phyloP scores from a whole-genome alignment of 2,113 vertebrate genomes.

The Leucopternis melanops region DNA sequence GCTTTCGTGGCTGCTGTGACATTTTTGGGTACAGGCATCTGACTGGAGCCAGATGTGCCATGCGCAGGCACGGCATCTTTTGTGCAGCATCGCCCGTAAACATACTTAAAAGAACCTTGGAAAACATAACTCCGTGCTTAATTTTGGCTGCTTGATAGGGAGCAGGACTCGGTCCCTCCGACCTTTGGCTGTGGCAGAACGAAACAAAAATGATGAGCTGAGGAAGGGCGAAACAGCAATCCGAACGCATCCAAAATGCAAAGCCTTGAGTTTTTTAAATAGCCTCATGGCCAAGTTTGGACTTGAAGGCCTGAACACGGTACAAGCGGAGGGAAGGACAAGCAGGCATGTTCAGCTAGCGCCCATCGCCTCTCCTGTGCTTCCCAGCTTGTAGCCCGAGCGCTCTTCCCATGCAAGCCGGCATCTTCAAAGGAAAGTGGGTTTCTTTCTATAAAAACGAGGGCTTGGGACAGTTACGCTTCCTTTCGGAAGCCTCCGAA shows the following conservation, averaged over 20 bases:
- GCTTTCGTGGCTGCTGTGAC: not conserved
- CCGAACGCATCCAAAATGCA: rapidly evolving
- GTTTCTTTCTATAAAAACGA: not conserved
- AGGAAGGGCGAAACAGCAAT: not conserved
- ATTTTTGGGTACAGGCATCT: not conserved
- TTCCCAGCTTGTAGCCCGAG: not conserved
- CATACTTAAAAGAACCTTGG: not conserved
- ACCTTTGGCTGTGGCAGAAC: no score
- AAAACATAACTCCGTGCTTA: not conserved
- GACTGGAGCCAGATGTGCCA: not conserved
- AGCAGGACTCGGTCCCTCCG: not conserved
- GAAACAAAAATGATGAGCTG: no score
- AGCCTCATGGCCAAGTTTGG: rapidly evolving
- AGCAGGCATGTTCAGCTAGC: not conserved
- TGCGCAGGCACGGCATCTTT: rapidly evolving
- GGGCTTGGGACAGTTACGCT: not conserved
- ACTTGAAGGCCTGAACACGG: not conserved
- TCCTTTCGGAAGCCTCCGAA: not conserved
- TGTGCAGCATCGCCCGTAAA: no score
- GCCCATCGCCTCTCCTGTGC: not conserved
- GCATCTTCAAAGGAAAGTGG: not conserved
- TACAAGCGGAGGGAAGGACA: not conserved
- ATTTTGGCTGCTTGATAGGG: not conserved
- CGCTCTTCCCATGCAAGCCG: not conserved
- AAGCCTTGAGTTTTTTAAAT: not conserved